Evolutionary conservation across 30 jellyfish, hydroid and myxozoan species (phyloP).

Genomic region (Cassiopea andromeda): DNA sequence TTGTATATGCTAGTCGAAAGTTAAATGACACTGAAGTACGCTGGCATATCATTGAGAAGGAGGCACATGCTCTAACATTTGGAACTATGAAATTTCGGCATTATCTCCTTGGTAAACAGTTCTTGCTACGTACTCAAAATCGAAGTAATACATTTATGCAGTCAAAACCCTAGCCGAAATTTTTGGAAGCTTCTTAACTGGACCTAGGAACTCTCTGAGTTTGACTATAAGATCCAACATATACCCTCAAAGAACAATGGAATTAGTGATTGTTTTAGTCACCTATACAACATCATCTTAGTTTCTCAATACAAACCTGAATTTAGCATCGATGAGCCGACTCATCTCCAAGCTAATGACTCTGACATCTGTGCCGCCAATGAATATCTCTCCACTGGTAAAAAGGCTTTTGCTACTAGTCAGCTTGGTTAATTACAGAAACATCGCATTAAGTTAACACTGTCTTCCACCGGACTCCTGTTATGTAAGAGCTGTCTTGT

Average conservation of each 20-base stretch:
- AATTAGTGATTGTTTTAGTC: slow-evolving; percentile 24
- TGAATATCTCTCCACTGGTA: slow-evolving; percentile 5
- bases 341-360: slow-evolving; percentile 25
- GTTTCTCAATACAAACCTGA: slow-evolving; percentile 26
- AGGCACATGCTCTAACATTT: too few relatives aligned
- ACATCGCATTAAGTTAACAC: not conserved
- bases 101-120: slow-evolving; percentile 21
- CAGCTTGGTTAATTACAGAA: not conserved
- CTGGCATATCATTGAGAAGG: too few relatives aligned
- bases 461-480: slow-evolving; percentile 22
- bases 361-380: slow-evolving; percentile 23
- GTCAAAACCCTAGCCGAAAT: slow-evolving; percentile 30
- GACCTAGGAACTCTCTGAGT: slow-evolving; percentile 27
- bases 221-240: slow-evolving; percentile 38
- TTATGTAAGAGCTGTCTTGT: slow-evolving; percentile 10
- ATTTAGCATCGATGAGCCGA: slow-evolving; percentile 22
- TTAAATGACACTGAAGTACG: too few relatives aligned
- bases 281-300: slow-evolving; percentile 2
- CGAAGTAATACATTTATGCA: slow-evolving; percentile 24
- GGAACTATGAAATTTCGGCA: too few relatives aligned
- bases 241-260: slow-evolving; percentile 39
- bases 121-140: slow-evolving; percentile 30
- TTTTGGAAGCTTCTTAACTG: slow-evolving; percentile 32
- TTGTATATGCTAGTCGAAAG: too few relatives aligned
- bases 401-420: slow-evolving; percentile 3